Percentiles rank a stretch among this genome's conserved stretches.
These are phyloP conservation scores for Anastrepha ludens DNA, from an alignment of 1,140 invertebrate genomes.

Conservation along the genomic window DNA sequence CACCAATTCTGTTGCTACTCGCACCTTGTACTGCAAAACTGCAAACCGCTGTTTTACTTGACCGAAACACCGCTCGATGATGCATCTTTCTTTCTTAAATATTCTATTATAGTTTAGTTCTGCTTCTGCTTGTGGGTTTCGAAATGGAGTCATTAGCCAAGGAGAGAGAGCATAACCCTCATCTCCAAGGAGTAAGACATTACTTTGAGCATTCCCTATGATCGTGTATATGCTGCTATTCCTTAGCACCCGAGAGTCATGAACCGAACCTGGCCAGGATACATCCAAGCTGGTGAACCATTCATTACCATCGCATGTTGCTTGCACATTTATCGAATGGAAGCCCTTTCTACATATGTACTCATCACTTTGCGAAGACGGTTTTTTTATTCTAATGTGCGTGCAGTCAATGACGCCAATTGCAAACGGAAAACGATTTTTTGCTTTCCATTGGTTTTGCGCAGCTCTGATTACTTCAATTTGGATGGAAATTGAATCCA, in stretches of 20 bases:
- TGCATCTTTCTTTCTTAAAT: slow-evolving; percentile 20
- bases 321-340: slow-evolving; percentile 52
- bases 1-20: not conserved
- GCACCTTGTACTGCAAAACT: slow-evolving; percentile 17
- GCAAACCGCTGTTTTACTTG: slow-evolving; percentile 41
- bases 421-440: slow-evolving; percentile 46
- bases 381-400: slow-evolving; percentile 53
- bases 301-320: slow-evolving; percentile 53
- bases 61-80: slow-evolving; percentile 51
- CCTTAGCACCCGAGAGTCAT: slow-evolving; percentile 48
- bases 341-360: slow-evolving; percentile 52
- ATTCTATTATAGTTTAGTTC: not conserved
- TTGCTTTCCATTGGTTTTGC: slow-evolving; percentile 4
- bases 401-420: slow-evolving; percentile 53
- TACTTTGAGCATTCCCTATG: not conserved
- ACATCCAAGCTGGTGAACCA: slow-evolving; percentile 49
- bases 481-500: slow-evolving; percentile 56
- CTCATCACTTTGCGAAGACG: slow-evolving; percentile 25
- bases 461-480: not conserved
- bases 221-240: not conserved
- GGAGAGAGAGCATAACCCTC: slow-evolving; percentile 58
- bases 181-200: slow-evolving; percentile 59
- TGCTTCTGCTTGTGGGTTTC: not conserved
- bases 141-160: slow-evolving; percentile 56
- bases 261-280: slow-evolving; percentile 51